Conservation (phyloP, 2,888 invertebrate species). For the Drosophila formosana region DNA sequence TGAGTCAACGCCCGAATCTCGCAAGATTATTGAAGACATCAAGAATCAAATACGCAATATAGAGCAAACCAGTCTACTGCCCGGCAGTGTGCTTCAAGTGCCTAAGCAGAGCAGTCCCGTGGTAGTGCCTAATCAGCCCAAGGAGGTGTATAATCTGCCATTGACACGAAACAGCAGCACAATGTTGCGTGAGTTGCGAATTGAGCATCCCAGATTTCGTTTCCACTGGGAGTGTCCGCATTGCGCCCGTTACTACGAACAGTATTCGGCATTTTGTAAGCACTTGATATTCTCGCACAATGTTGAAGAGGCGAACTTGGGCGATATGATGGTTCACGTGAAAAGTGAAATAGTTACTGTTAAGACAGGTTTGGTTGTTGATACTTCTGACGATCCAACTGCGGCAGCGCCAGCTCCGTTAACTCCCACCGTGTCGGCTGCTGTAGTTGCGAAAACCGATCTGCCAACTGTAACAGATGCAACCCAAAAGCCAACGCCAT, state of each 20-base stretch:
- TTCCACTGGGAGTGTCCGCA: constrained; percentile 73
- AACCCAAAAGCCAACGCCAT: too few relatives aligned
- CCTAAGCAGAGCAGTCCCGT: constrained; percentile 2
- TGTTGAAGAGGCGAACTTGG: constrained; percentile 27
- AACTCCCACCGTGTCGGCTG: not conserved
- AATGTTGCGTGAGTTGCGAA: constrained; percentile 43
- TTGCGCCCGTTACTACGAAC: constrained; percentile 64
- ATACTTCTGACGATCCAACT: not conserved
- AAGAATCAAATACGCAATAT: constrained; percentile 71
- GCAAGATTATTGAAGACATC: constrained; percentile 70
- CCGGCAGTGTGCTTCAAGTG: constrained; percentile 59
- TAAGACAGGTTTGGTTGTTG: not conserved
- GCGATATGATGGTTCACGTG: constrained; percentile 53
- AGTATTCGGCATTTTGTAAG: constrained; percentile 56
- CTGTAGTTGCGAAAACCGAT: not conserved
- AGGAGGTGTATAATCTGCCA: constrained; percentile 21
- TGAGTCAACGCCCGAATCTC: constrained; percentile 73
- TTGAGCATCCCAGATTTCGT: constrained; percentile 45
- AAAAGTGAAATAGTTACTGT: constrained; percentile 38
- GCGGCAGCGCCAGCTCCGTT: not conserved
- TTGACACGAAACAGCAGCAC: constrained; percentile 12
- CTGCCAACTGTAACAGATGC: not conserved
- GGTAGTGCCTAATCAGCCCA: not conserved
- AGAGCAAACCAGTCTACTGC: constrained; percentile 57
- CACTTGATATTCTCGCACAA: constrained; percentile 60